Percentiles rank a stretch among this genome's conserved stretches.
Conservation (phyloP, 2,888 invertebrate species). For the Protodeltote pygarga region DNA sequence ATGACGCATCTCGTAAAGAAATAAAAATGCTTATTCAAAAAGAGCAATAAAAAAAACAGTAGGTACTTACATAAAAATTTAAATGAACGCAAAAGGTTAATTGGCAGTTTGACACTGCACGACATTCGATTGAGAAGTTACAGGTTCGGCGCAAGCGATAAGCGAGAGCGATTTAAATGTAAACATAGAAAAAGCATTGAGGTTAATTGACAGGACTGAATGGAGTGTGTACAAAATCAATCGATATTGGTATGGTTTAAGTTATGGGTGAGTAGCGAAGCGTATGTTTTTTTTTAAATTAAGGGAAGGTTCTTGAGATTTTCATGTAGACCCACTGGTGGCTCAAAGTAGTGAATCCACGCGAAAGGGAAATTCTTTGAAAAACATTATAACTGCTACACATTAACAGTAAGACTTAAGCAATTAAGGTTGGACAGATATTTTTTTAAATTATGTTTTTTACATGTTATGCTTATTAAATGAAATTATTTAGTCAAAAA, state of each 20-base stretch:
- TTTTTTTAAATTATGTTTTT: too few relatives aligned
- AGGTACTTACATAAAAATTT: constrained; percentile 2
- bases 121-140: constrained; percentile 34
- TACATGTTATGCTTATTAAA: too few relatives aligned
- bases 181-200: constrained; percentile 1
- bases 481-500: too few relatives aligned
- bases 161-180: constrained; percentile 1
- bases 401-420: too few relatives aligned
- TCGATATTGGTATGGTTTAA: constrained; percentile 1
- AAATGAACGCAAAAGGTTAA: constrained; percentile 16
- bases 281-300: neutral
- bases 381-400: too few relatives aligned
- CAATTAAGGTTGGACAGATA: too few relatives aligned
- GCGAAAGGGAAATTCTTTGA: too few relatives aligned
- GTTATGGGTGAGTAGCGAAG: neutral
- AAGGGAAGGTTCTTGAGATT: too few relatives aligned
- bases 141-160: neutral
- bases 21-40: too few relatives aligned
- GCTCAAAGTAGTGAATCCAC: too few relatives aligned
- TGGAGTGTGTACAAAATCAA: constrained; percentile 16
- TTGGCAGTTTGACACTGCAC: constrained; percentile 30
- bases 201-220: constrained; percentile 15
- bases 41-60: neutral
- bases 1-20: too few relatives aligned
- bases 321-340: too few relatives aligned